Conservation (phyloP, 2,888 invertebrate species). For the Catocala sponsa region DNA sequence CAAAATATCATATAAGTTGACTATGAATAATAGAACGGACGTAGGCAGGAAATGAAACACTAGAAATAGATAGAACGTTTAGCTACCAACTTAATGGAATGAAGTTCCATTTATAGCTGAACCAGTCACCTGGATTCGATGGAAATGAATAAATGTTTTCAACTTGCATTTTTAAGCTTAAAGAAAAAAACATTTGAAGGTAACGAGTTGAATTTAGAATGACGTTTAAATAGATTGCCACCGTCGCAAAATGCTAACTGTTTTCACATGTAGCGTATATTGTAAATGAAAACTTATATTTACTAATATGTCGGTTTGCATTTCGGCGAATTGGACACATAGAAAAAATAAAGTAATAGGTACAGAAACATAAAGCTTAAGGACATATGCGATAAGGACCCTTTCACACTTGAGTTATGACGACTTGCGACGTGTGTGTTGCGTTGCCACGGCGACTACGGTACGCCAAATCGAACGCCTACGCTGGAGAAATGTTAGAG, state of each 20-base stretch:
- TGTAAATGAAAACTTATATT: too few relatives aligned
- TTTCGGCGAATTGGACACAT: too few relatives aligned
- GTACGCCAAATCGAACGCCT: too few relatives aligned
- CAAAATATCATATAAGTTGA: slow-evolving; percentile 54
- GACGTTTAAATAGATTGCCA: slow-evolving; percentile 1
- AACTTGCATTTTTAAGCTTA: slow-evolving; percentile 3
- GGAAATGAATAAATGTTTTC: slow-evolving; percentile 10
- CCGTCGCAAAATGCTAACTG: not conserved
- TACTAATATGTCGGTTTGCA: too few relatives aligned
- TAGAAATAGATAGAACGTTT: slow-evolving; percentile 45
- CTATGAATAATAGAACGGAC: slow-evolving; percentile 63
- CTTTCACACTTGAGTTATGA: too few relatives aligned
- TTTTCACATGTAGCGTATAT: not conserved
- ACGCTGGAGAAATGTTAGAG: too few relatives aligned
- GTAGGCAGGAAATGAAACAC: slow-evolving; percentile 61
- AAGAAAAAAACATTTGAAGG: slow-evolving; percentile 1
- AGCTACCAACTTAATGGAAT: slow-evolving; percentile 32
- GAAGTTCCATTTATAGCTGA: slow-evolving; percentile 25
- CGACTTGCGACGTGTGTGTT: too few relatives aligned
- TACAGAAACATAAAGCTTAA: too few relatives aligned
- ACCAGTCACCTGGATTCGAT: slow-evolving; percentile 21
- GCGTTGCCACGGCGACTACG: too few relatives aligned
- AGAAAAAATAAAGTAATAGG: too few relatives aligned
- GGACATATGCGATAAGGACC: too few relatives aligned
- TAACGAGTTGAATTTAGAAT: slow-evolving; percentile 5